Evolutionary conservation across 2,888 invertebrate species (phyloP).

Genomic region (Anarsia innoxiella): DNA sequence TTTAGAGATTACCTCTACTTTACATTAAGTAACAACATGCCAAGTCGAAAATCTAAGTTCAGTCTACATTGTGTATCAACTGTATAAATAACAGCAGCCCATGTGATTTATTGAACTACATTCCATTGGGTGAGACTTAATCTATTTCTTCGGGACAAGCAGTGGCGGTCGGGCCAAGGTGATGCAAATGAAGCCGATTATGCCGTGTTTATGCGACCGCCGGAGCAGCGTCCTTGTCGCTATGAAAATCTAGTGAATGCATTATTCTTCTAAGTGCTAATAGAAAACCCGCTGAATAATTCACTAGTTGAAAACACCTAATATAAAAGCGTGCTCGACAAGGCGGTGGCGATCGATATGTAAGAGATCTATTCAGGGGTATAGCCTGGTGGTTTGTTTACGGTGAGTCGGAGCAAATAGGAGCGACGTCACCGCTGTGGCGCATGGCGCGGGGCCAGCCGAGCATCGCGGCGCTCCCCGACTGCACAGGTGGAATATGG

Average conservation of each 20-base stretch:
- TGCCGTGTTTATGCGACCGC: conserved; percentile 38
- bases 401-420: conserved; percentile 16
- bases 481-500: conserved; percentile 48
- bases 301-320: conserved; percentile 54
- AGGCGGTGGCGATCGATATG: conserved; percentile 54
- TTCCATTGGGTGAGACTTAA: not conserved
- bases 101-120: not conserved
- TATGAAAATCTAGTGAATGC: conserved; percentile 55
- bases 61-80: not conserved
- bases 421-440: not conserved
- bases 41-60: not conserved
- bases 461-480: not conserved
- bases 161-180: conserved; percentile 37
- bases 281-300: conserved; percentile 63
- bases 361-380: conserved; percentile 61
- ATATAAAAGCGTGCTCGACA: conserved; percentile 63
- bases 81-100: not conserved
- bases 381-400: conserved; percentile 53
- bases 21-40: conserved; percentile 2
- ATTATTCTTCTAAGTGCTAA: conserved; percentile 66
- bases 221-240: conserved; percentile 36
- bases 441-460: not conserved
- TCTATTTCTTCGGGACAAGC: conserved; percentile 25
- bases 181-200: conserved; percentile 37
- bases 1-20: too few relatives aligned